A percentile compares a stretch with the other conserved stretches of the same genome.
Conservation (phyloP, 2,888 invertebrate species). For the Artemia sinica region DNA sequence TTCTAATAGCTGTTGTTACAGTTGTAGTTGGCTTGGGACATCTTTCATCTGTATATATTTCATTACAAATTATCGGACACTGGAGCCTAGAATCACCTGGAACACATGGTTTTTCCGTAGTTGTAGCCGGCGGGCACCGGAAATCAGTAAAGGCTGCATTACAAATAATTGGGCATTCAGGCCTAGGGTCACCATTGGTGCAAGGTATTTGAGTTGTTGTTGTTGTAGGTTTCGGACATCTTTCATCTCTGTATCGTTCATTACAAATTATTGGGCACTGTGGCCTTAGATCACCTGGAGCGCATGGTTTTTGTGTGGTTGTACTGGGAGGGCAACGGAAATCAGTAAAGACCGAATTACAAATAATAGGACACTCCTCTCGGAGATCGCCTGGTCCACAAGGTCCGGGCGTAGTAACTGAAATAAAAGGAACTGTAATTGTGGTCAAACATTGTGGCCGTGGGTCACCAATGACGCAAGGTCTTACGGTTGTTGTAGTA, state of each 20-base stretch:
- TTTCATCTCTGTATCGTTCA: too few relatives aligned
- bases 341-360: neutral
- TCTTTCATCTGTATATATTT: too few relatives aligned
- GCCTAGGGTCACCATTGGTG: neutral
- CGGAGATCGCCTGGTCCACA: neutral
- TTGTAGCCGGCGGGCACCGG: neutral
- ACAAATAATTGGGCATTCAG: neutral
- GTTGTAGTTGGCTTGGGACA: too few relatives aligned
- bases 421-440: neutral
- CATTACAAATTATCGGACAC: neutral
- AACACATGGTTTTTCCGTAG: neutral
- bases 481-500: neutral
- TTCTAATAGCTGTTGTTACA: too few relatives aligned
- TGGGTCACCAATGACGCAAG: neutral
- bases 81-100: slow-evolving; percentile 2
- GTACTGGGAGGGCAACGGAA: neutral
- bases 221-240: too few relatives aligned
- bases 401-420: neutral
- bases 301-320: neutral
- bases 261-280: neutral
- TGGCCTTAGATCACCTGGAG: neutral
- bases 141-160: neutral
- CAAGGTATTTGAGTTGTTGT: neutral
- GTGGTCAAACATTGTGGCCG: neutral
- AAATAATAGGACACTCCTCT: neutral